Evolutionary conservation across 2,797 vertebrate genomes (phyloP).

Genomic region (Sebastes flavidus): DNA sequence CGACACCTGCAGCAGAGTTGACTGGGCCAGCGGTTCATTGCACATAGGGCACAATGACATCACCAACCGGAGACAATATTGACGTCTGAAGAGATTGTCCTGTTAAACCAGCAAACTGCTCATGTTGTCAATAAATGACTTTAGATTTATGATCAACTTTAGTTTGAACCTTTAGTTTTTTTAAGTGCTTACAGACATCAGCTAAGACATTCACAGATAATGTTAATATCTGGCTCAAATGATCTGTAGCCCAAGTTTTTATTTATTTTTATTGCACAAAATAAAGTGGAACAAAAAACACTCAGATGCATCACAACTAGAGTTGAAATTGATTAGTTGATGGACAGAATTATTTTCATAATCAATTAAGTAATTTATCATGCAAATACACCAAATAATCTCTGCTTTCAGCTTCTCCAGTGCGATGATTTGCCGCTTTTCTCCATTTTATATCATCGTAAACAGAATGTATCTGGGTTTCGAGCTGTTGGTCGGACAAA

Average conservation of each 20-base stretch:
- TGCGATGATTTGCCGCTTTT: background rate
- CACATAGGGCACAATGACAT: slow-evolving; percentile 54
- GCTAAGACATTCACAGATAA: background rate
- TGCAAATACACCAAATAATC: too few species aligned
- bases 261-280: slow-evolving; percentile 9
- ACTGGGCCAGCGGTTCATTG: slow-evolving; percentile 34
- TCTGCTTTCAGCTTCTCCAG: too few species aligned
- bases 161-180: background rate
- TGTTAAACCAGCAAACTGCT: background rate
- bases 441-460: background rate
- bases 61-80: slow-evolving; percentile 28
- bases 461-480: background rate
- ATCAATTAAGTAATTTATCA: background rate
- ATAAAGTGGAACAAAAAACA: background rate
- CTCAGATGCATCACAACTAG: background rate
- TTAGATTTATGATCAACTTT: background rate
- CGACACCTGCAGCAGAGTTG: slow-evolving; percentile 40
- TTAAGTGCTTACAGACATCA: rapidly evolving
- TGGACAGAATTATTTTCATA: background rate
- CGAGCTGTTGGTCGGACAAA: background rate
- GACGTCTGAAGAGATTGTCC: background rate
- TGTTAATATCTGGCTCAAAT: background rate
- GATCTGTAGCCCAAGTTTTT: background rate
- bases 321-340: background rate
- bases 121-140: background rate